Percentiles rank a stretch among this genome's conserved stretches.
phyloP scores from a whole-genome alignment of 2,113 vertebrate genomes.

The Limanda limanda region DNA sequence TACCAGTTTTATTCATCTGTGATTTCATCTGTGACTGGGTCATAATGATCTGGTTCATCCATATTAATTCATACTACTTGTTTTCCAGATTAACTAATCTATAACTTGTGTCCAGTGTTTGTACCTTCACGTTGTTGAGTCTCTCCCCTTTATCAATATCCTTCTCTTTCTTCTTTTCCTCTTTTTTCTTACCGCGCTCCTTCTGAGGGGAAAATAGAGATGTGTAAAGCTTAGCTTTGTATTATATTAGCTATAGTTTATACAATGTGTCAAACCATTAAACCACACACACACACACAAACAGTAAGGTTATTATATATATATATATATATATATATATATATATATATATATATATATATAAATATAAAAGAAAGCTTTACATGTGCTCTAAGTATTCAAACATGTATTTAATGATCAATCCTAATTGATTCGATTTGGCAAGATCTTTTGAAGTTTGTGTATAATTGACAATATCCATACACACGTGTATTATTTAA shows the following conservation, averaged over 20 bases:
- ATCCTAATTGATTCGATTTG: too few relatives aligned
- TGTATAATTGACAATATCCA: background rate
- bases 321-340: too few relatives aligned
- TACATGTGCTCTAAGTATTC: too few relatives aligned
- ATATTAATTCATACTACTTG: background rate
- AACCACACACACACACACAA: too few relatives aligned
- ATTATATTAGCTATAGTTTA: background rate
- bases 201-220: conserved; percentile 39
- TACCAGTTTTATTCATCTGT: too few relatives aligned
- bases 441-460: too few relatives aligned
- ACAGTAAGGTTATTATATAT: too few relatives aligned
- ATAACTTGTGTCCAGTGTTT: background rate
- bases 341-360: too few relatives aligned
- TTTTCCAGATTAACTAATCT: background rate
- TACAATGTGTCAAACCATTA: too few relatives aligned
- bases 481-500: background rate
- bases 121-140: conserved; percentile 70
- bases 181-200: conserved; percentile 70
- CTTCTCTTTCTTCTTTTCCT: conserved; percentile 74
- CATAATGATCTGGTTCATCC: background rate
- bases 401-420: too few relatives aligned
- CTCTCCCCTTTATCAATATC: conserved; percentile 63
- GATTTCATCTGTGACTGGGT: too few relatives aligned
- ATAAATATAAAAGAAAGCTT: too few relatives aligned
- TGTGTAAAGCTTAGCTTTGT: background rate